Base-by-base conservation (phyloP, 1,140 invertebrate genomes). In the Neodiprion virginianus region DNA sequence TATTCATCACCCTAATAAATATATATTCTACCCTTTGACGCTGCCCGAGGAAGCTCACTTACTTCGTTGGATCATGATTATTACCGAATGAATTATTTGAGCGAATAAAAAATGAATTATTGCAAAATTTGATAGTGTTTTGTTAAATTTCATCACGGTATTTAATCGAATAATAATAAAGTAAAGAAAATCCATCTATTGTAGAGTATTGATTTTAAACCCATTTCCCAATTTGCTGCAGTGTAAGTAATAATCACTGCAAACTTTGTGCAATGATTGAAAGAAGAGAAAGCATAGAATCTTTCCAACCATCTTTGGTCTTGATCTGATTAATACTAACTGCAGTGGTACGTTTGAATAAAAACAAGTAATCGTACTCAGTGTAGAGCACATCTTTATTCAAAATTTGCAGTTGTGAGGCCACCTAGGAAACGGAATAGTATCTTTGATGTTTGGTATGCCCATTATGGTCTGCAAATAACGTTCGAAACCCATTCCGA, bases 401-500 rank as follows among this genome's bases (percentile, higher is more conserved):
- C 90, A 97, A 88, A 96, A 89, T 84, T 89, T 90, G 90, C 96
- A 97, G 85, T 97, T 95, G 85, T 97, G 95, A 67, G 95, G 93
- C 93, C 94, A 97, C 78, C 98, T 91, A 11, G 98, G 97, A 90
- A 98, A 99, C n/a, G 97, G 95, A 82, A 98, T 92, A 9, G 95
- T 94, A 84, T 99, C 98, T 89, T 96, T 96, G 76, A 99, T 98
- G 86, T 97, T 99, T 47, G 88, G 83, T 65, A 97, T 92, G 65
- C 92, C 92, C 68, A 97, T 91, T 5, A 98, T 70, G 67, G 93
- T 91, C 88, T 98, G 96, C 70, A 99, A 85, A 79, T 95, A 93
- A 84, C 98, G 91, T 86, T 99, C 98, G 83, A 99, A 95, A 10
- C 98, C 98, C 82, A 99, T 90, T 69, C 98, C 98, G 90, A 97